Evolutionary conservation across 2,888 invertebrate genomes (phyloP), one percentile per base, ranked within the genome.

Genomic region (Altica lythri): DNA sequence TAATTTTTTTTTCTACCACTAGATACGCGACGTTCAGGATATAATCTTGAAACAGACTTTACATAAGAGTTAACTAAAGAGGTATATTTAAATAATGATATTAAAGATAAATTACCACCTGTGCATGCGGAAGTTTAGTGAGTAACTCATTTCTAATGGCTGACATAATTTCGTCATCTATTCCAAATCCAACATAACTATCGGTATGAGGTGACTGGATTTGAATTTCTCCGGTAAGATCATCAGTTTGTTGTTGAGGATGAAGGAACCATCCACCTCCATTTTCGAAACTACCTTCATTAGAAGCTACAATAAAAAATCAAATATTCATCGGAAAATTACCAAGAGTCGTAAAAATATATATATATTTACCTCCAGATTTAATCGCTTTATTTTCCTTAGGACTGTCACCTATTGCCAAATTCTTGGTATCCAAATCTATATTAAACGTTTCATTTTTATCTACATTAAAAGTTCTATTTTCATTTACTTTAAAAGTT

Each of bases 121-220:
- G 86, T 38, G 86, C 86, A 53, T 84, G 79, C 6, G 88, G 88
- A 60, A 89, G 76, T 72, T 88, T 89, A 64, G 85, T 80, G 62
- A 84, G 79, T 35, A 89, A 72, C 71, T 89, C 89, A 65, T 86
- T 86, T 55, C 88, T 77, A 54, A 89, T 79, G 1, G 88, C 88
- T 29, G 84, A 80, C 65, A 88, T 86, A 62, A 86, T 84, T 67
- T 86, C 88, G 66, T 86, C 87, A 66, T 88, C 86, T 55, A 87
- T 75, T 12, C 80, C 80, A 52, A 84, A 81, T 1, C 81, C 79
- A 13, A 83, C 82, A 57, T 83, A 82, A 35, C 73, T 75, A 45
- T 63, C 69, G n/a, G 49, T 52, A 40, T 35, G 47, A 2, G 55
- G 47, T 38, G 44, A 35, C 6, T 52, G 52, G 12, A 58, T 54